Evolutionary conservation across 2,113 vertebrate genomes (phyloP).

Genomic region (Neogale vison): DNA sequence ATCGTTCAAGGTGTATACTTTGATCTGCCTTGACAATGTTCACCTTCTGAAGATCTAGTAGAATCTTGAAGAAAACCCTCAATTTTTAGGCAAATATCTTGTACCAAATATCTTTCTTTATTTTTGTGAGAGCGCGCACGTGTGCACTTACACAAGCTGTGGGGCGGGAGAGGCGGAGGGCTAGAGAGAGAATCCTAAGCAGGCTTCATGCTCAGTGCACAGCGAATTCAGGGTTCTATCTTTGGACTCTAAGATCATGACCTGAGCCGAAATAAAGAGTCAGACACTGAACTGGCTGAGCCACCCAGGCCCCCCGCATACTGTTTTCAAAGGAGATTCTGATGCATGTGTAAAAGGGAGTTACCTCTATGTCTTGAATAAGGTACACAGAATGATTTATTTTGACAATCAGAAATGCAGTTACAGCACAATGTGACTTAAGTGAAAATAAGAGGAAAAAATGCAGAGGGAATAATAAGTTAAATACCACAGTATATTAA

Average conservation of each 20-base stretch:
- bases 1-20: not conserved
- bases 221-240: not conserved
- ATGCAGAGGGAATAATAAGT: not conserved
- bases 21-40: not conserved
- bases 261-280: not conserved
- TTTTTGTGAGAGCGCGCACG: not conserved
- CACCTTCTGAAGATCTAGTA: not conserved
- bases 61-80: not conserved
- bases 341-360: not conserved
- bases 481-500: not conserved
- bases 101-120: not conserved
- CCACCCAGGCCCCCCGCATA: not conserved
- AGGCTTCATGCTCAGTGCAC: not conserved
- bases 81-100: not conserved
- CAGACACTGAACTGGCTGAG: not conserved
- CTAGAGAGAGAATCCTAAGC: not conserved
- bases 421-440: not conserved
- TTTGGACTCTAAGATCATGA: not conserved
- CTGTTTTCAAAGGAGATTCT: not conserved
- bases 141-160: not conserved
- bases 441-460: not conserved
- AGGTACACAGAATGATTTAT: not conserved
- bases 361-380: not conserved
- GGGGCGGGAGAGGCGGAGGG: not conserved
- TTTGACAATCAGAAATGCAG: not conserved